Conservation (phyloP, 2,113 vertebrate species). For the Mola mola region DNA sequence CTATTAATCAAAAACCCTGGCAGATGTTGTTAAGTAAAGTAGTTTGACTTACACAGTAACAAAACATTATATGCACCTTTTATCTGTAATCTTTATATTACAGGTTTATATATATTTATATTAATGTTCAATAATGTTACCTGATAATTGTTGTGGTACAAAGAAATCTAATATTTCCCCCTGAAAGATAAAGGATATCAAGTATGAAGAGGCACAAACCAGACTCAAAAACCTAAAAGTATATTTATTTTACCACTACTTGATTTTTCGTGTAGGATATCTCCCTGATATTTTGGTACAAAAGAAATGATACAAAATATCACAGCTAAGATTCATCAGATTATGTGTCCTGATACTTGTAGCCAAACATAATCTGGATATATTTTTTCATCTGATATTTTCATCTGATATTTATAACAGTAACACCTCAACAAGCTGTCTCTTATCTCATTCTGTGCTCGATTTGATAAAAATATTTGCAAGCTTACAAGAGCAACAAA, state of each 20-base stretch:
- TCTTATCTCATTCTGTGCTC: conserved; percentile 2
- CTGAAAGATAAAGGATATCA: no score
- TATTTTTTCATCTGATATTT: conserved; percentile 36
- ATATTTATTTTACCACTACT: no score
- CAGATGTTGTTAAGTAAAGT: no score
- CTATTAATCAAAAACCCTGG: no score
- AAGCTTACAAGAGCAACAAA: conserved; percentile 45
- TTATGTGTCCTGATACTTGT: not conserved
- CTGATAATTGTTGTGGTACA: no score
- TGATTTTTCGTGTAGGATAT: not conserved
- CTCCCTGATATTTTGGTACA: not conserved
- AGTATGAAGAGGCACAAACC: no score
- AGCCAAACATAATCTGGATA: not conserved
- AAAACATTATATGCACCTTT: no score
- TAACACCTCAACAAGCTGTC: conserved; percentile 12
- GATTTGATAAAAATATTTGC: conserved; percentile 51
- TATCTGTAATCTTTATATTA: no score
- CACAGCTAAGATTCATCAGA: conserved; percentile 1
- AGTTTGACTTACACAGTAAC: not conserved
- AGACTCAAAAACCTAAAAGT: no score
- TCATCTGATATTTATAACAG: conserved; percentile 6
- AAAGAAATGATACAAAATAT: not conserved
- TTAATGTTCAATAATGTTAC: no score
- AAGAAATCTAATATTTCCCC: no score
- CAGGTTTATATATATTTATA: no score